Evolutionary conservation across 1,140 invertebrate genomes (phyloP), one percentile per base, ranked within the genome.

Genomic region (Zaprionus gabonicus): DNA sequence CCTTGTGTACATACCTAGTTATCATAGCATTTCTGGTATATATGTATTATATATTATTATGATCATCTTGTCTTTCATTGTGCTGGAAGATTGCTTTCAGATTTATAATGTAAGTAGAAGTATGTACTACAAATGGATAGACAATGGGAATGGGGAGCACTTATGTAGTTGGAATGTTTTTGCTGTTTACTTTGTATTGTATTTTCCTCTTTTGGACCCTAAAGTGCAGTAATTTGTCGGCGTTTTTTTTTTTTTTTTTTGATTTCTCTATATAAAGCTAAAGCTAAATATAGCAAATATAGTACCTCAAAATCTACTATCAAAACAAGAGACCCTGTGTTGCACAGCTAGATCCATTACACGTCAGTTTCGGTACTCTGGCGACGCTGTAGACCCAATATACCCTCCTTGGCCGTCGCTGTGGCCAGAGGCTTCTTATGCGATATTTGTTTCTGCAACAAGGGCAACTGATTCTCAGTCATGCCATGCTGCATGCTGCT

Each of bases 301-400:
- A 46, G n/a, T 46, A 46, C 41, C 41, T 46, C 41, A 46, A 46
- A 46, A 46, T 46, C 41, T 7, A 46, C 41, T 46, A 46, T 46
- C 41, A 46, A 46, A 46, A 46, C 41, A 9, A 17, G 41, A 46
- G 41, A 3, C 41, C 6, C 41, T 41, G 13, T 41, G 13, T n/a
- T 15, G 38, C 38, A 41, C 38, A 41, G 15, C 38, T n/a, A 41
- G 17, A 23, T 53, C 10, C 25, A 83, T 88, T 82, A 88, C 60
- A 88, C 84, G 25, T 88, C 84, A 13, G 84, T 88, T 76, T 88
- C 84, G 82, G 77, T 90, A 79, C 85, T 85, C 44, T 67, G 63
- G 41, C 70, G 65, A 38, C 71, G 78, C 65, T 78, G 75, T 4
- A 73, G 75, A 23, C 41, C 9, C 7, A n/a, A 17, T n/a, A 10